Percentiles rank a stretch among this genome's conserved stretches.
These are phyloP conservation scores for Hemibates koningsi DNA, from an alignment of 2,113 vertebrate genomes.

Conservation along the genomic window DNA sequence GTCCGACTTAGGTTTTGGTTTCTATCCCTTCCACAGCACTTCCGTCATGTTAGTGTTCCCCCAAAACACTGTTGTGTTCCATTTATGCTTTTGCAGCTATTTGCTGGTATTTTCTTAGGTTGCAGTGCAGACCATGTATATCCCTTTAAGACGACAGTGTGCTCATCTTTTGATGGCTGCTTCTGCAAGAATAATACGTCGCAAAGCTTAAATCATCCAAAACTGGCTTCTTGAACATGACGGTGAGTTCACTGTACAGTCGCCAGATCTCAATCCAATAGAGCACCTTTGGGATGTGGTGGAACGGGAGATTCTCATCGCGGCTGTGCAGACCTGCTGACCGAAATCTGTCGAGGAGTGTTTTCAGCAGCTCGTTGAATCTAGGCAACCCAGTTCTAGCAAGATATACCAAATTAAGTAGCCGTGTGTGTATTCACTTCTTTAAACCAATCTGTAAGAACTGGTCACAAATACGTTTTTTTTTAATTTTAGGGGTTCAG, in stretches of 20 bases:
- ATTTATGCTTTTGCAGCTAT: neutral
- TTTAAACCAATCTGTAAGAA: neutral
- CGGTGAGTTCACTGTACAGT: neutral
- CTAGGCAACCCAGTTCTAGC: neutral
- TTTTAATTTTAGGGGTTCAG: neutral
- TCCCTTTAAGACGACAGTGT: neutral
- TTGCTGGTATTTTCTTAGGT: neutral
- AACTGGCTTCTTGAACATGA: neutral
- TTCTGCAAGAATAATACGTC: neutral
- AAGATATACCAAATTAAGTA: neutral
- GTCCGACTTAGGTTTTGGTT: neutral
- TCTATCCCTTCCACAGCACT: neutral
- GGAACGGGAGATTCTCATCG: neutral
- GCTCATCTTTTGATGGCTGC: neutral
- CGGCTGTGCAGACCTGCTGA: neutral
- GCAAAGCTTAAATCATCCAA: neutral
- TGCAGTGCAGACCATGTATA: neutral
- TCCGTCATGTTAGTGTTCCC: accelerated
- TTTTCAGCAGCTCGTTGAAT: neutral
- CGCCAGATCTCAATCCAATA: neutral
- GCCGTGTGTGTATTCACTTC: neutral
- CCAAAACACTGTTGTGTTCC: neutral
- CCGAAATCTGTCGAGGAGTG: neutral
- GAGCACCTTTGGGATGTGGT: neutral
- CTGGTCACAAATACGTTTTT: neutral